Evolutionary conservation across 2,888 invertebrate species (phyloP).

Genomic region (Tenthredo distinguenda): DNA sequence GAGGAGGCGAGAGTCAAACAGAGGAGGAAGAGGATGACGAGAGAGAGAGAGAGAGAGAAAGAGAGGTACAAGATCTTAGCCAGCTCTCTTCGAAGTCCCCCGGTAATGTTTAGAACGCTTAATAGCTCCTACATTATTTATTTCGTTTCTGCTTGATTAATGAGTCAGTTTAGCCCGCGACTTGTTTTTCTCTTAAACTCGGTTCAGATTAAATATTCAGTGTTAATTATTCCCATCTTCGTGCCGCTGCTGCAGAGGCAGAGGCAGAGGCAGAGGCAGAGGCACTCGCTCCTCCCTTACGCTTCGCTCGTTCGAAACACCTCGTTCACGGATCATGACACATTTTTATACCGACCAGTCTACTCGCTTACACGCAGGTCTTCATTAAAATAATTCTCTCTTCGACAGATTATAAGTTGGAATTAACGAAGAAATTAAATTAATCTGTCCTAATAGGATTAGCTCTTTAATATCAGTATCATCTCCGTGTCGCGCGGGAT

Average conservation of each 20-base stretch:
- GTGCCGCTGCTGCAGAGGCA: background rate
- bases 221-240: conserved; percentile 47
- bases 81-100: conserved; percentile 57
- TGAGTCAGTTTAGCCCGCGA: conserved; percentile 37
- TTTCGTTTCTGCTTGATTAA: conserved; percentile 52
- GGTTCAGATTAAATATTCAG: conserved; percentile 47
- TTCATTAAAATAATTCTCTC: background rate
- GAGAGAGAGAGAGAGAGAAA: background rate
- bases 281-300: background rate
- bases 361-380: conserved; percentile 4
- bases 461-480: background rate
- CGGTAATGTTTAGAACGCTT: conserved; percentile 55
- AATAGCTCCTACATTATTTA: conserved; percentile 45
- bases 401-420: background rate
- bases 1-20: conserved; percentile 63
- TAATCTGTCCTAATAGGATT: background rate
- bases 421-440: background rate
- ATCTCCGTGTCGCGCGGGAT: background rate
- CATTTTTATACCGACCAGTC: background rate
- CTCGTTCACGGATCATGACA: conserved; percentile 27
- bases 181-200: conserved; percentile 35
- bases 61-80: conserved; percentile 34
- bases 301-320: conserved; percentile 8
- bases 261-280: background rate
- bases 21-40: conserved; percentile 48